A percentile compares a stretch with the other conserved stretches of the same genome.
Conservation (phyloP, 2,888 invertebrate genomes). For the Pomacea canaliculata region DNA sequence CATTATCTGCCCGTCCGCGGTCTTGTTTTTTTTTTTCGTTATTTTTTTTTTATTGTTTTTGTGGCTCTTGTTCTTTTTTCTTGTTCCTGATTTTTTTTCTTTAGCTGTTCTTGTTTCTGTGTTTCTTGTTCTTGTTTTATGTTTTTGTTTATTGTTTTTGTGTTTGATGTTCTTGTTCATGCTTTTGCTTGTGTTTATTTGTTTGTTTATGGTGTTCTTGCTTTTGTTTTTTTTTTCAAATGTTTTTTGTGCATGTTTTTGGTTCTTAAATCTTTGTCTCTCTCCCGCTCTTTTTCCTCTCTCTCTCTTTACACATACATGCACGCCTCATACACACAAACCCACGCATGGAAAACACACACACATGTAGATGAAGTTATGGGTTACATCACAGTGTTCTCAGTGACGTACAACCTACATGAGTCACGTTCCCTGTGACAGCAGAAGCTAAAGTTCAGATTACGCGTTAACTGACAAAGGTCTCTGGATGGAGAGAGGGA, state of each 20-base stretch:
- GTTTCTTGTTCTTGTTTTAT: neutral
- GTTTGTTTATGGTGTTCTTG: neutral
- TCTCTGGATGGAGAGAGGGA: no score
- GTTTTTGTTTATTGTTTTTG: neutral
- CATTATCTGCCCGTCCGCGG: no score
- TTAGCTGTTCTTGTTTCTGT: neutral
- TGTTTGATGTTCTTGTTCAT: neutral
- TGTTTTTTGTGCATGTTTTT: neutral
- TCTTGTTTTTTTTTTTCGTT: neutral
- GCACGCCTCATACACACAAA: no score
- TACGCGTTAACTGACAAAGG: no score
- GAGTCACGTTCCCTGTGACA: no score
- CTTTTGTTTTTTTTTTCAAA: neutral
- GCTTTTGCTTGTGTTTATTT: neutral
- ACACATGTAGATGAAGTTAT: no score
- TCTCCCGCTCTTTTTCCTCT: neutral
- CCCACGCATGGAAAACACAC: no score
- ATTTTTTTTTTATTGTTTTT: neutral
- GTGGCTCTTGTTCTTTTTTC: neutral
- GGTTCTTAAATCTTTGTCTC: neutral
- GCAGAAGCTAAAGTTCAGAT: no score
- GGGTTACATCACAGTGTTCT: no score
- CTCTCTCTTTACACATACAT: no score
- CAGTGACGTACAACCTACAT: no score
- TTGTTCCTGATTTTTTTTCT: neutral